Percentiles rank a stretch among this genome's conserved stretches.
Conservation (phyloP, 2,888 invertebrate genomes). For the Pterobdella sp. region DNA sequence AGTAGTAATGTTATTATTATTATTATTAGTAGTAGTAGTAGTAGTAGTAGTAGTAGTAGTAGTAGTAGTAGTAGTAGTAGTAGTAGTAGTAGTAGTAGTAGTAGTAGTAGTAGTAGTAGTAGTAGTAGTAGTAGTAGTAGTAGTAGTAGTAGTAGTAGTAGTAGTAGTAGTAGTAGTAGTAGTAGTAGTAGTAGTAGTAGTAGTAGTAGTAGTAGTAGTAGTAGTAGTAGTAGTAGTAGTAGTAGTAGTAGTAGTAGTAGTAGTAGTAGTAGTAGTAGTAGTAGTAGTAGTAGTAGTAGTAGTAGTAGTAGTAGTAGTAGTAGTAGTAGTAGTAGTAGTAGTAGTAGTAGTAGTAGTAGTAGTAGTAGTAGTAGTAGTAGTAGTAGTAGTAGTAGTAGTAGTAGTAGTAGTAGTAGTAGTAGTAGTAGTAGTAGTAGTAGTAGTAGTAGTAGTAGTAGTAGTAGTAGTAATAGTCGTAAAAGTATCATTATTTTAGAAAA, state of each 20-base stretch:
- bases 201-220: constrained; percentile 28
- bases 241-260: constrained; percentile 34
- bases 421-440: constrained; percentile 31
- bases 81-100: constrained; percentile 34
- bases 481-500: constrained; percentile 8
- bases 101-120: constrained; percentile 33
- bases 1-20: not conserved
- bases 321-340: constrained; percentile 33
- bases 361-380: constrained; percentile 33
- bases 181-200: constrained; percentile 29
- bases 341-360: constrained; percentile 29
- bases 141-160: constrained; percentile 32
- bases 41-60: constrained; percentile 32
- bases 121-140: constrained; percentile 34
- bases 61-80: constrained; percentile 33
- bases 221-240: constrained; percentile 33
- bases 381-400: constrained; percentile 35
- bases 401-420: constrained; percentile 31
- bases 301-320: constrained; percentile 31
- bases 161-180: constrained; percentile 33
- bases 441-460: constrained; percentile 33
- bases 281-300: constrained; percentile 33
- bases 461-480: constrained; percentile 22
- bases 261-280: constrained; percentile 33
- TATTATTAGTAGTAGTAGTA: constrained; percentile 6